Conservation (phyloP, 2,888 invertebrate genomes). For the Thymelicus sylvestris region DNA sequence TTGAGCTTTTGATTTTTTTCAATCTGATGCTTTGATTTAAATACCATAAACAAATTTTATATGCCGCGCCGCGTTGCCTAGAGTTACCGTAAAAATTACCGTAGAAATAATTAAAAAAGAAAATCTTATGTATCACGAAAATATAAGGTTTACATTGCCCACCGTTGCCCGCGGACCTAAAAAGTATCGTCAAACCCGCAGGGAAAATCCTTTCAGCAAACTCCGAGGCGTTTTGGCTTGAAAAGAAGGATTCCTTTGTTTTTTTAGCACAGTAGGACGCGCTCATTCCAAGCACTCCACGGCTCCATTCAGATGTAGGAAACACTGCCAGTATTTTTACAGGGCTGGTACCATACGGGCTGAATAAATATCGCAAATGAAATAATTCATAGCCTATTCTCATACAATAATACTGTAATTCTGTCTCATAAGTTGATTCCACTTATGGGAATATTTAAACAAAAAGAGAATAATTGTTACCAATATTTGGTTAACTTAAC, state of each 20-base stretch:
- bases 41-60: too few species aligned
- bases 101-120: too few species aligned
- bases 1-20: too few species aligned
- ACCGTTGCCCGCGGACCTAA: not conserved
- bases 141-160: not conserved
- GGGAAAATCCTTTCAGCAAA: conserved; percentile 16
- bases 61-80: too few species aligned
- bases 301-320: conserved; percentile 28
- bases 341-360: conserved; percentile 3
- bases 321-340: conserved; percentile 24
- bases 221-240: conserved; percentile 30
- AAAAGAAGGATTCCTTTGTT: conserved; percentile 36
- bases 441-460: too few species aligned
- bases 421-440: too few species aligned
- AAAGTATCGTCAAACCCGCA: not conserved
- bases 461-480: too few species aligned
- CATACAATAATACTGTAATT: not conserved
- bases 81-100: too few species aligned
- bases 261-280: conserved; percentile 30
- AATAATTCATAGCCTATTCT: not conserved
- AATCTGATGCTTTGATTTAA: too few species aligned
- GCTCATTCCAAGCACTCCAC: conserved; percentile 20
- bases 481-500: too few species aligned
- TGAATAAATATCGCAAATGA: conserved; percentile 20
- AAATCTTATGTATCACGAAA: not conserved